These are phyloP conservation scores for Amazona finschi DNA, from an alignment of 2,797 vertebrate genomes.

Conservation along the genomic window DNA sequence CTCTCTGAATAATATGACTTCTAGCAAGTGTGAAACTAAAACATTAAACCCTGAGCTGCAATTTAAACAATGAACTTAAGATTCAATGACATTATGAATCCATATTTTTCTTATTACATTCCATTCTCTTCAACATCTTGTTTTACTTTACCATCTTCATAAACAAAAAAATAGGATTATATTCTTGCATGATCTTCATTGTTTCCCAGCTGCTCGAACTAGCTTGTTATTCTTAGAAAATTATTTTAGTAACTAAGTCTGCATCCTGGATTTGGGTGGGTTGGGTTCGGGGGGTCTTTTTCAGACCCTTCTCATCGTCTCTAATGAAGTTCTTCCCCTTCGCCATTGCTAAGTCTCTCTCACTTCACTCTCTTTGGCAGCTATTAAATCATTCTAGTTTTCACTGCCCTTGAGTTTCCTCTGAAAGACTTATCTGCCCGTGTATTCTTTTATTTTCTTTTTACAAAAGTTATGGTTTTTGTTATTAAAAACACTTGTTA, in stretches of 20 bases:
- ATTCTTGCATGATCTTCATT: not conserved
- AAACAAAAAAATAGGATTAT: not conserved
- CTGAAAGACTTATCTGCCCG: not conserved
- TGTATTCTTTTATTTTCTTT: not conserved
- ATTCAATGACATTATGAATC: not conserved
- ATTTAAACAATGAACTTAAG: not conserved
- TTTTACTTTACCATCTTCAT: not conserved
- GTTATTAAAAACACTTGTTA: not conserved
- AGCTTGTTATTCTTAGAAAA: not conserved
- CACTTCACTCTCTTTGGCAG: not conserved
- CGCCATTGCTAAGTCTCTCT: not conserved
- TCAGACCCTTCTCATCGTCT: not conserved
- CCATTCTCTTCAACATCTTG: not conserved
- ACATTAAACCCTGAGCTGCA: not conserved
- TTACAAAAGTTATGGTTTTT: not conserved
- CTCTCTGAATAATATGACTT: not conserved
- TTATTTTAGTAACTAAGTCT: not conserved
- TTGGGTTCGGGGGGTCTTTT: not conserved
- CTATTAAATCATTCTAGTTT: not conserved
- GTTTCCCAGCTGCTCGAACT: not conserved
- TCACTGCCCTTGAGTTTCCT: not conserved
- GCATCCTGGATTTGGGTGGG: not conserved
- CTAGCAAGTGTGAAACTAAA: not conserved
- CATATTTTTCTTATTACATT: not conserved
- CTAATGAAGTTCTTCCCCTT: not conserved